Evolutionary conservation across 2,797 vertebrate species (phyloP).

Genomic region (Neosalanx taihuensis): DNA sequence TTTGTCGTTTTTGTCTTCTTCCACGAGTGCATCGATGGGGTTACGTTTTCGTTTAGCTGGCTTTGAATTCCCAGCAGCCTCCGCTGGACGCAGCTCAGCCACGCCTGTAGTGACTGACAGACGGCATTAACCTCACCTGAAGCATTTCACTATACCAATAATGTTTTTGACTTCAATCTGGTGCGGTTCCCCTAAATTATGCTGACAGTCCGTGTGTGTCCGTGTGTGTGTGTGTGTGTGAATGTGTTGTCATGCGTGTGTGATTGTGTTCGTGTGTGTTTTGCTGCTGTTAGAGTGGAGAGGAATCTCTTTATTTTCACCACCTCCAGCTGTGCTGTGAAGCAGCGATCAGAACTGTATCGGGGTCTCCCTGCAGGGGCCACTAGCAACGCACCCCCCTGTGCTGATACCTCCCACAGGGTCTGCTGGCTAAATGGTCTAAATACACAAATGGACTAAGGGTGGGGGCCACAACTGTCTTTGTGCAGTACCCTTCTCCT

Average conservation of each 20-base stretch:
- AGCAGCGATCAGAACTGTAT: constrained; percentile 59
- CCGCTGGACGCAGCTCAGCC: too few relatives aligned
- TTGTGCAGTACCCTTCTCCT: background rate
- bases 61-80: too few relatives aligned
- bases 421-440: constrained; percentile 40
- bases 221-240: background rate
- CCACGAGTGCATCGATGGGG: too few relatives aligned
- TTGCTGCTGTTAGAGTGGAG: background rate
- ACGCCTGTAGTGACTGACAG: too few relatives aligned
- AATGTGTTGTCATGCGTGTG: background rate
- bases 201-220: background rate
- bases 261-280: background rate
- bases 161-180: too few relatives aligned
- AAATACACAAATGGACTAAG: background rate
- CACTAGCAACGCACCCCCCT: constrained; percentile 40
- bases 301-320: constrained; percentile 26
- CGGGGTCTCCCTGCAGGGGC: constrained; percentile 47
- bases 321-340: constrained; percentile 64
- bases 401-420: constrained; percentile 53
- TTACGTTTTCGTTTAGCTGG: too few relatives aligned
- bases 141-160: too few relatives aligned
- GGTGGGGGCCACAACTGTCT: background rate
- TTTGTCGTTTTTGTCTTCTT: too few relatives aligned
- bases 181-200: background rate
- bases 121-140: too few relatives aligned